Conservation (phyloP, 2,113 vertebrate genomes). For the Trachemys scripta region DNA sequence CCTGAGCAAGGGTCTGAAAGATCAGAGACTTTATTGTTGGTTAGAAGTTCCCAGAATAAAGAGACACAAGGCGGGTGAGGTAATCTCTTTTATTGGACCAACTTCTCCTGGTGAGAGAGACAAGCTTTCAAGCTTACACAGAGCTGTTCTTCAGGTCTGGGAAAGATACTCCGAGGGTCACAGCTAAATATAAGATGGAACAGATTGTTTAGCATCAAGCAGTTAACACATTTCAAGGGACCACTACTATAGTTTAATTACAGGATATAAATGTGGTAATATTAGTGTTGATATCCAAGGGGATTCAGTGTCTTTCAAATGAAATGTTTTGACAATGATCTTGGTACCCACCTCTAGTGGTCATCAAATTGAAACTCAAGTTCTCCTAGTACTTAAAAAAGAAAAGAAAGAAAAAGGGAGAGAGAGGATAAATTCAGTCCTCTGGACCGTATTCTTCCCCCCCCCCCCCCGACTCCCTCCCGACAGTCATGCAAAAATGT, state of each 20-base stretch:
- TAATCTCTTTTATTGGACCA: too few species aligned
- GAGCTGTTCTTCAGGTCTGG: too few species aligned
- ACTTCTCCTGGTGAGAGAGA: too few species aligned
- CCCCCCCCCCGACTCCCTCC: background rate
- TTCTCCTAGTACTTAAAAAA: constrained; percentile 22
- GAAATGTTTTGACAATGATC: background rate
- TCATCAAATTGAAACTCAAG: constrained; percentile 13
- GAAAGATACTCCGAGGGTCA: too few species aligned
- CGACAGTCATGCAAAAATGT: background rate
- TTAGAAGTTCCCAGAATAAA: background rate
- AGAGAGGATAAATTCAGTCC: constrained; percentile 20
- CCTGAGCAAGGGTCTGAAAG: background rate
- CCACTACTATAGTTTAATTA: constrained; percentile 3
- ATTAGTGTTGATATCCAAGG: background rate
- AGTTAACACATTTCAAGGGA: too few species aligned
- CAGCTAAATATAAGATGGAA: too few species aligned
- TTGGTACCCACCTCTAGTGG: background rate
- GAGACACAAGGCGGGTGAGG: background rate
- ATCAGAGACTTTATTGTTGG: background rate
- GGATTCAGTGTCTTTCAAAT: background rate
- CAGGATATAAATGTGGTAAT: background rate
- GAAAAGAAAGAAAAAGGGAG: constrained; percentile 2
- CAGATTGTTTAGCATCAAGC: too few species aligned
- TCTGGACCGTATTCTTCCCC: background rate
- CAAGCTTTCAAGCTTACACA: too few species aligned